Evolutionary conservation across 1,140 invertebrate species (phyloP), one percentile per base, ranked within the genome.

Genomic region (Drosophila ananassae): DNA sequence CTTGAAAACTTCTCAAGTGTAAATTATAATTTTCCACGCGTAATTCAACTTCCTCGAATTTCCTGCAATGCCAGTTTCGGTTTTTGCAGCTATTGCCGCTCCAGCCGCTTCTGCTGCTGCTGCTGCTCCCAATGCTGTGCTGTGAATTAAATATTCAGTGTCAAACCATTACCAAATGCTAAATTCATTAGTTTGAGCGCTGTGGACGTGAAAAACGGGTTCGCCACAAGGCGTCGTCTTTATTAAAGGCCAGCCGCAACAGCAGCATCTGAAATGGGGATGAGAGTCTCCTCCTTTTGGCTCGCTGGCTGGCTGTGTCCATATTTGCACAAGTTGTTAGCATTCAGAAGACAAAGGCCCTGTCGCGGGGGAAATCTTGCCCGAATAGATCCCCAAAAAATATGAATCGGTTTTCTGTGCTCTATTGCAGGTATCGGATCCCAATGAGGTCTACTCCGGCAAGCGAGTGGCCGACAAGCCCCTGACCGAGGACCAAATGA

Each of bases 401-500:
- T 22, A 30, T 21, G 24, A 32, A 13, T 2, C 5, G 13, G 21
- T 41, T 5, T 10, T 6, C 22, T 60, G 12, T 3, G 10, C 3
- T n/a, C 13, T 93, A 34, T 28, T 9, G 2, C 92, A 97, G 94
- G 94, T 98, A 50, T 97, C 97, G 9, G 97, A 99, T 93, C 97
- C 97, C 0, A 95, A 96, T 87, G 98, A 99, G 93, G 96, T 98
- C 28, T 99, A 98, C 93, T 96, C 96, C 22, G 98, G 98, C 13
- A 98, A 96, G 81, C 93, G 97, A 68, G 95, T 98, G 3, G 95
- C 97, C 1, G 98, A 98, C 91, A 95, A 95, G 71, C 95, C 96
- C 5, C 93, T 99, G 10, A 97, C 97, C 1, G 97, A 98, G 93
- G 97, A 98, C 94, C 97, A 98, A 93, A 97, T 98, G 95, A 96